These are phyloP conservation scores for Aythya baeri DNA, from an alignment of 2,113 vertebrate genomes.

Conservation along the genomic window DNA sequence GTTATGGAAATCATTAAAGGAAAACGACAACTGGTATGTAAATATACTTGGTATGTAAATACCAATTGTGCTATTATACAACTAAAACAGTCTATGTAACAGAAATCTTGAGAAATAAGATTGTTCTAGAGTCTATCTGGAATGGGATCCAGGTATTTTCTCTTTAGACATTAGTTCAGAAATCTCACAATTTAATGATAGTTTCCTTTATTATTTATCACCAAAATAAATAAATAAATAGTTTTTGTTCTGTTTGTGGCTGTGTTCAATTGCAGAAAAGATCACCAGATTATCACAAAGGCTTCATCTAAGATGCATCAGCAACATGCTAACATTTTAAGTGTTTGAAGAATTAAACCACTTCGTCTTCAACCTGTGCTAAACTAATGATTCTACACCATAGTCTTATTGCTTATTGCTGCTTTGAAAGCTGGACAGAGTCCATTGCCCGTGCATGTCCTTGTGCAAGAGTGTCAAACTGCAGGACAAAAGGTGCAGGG, in stretches of 20 bases:
- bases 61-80: neutral
- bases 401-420: neutral
- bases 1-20: neutral
- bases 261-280: neutral
- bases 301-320: neutral
- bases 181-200: neutral
- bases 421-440: neutral
- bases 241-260: neutral
- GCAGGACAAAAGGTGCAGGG: neutral
- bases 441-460: neutral
- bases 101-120: neutral
- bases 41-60: neutral
- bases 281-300: neutral
- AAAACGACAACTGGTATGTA: neutral
- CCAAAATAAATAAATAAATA: no score
- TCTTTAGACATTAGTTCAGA: neutral
- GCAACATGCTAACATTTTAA: neutral
- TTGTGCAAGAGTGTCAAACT: neutral
- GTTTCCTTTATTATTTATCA: neutral
- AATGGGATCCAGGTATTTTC: neutral
- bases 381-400: neutral
- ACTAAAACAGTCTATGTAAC: neutral
- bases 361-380: neutral
- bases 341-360: neutral
- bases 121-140: neutral